A percentile compares a stretch with the other conserved stretches of the same genome.
phyloP scores from a whole-genome alignment of 2,888 invertebrate genomes.

The Pseudolycoriella hygida region DNA sequence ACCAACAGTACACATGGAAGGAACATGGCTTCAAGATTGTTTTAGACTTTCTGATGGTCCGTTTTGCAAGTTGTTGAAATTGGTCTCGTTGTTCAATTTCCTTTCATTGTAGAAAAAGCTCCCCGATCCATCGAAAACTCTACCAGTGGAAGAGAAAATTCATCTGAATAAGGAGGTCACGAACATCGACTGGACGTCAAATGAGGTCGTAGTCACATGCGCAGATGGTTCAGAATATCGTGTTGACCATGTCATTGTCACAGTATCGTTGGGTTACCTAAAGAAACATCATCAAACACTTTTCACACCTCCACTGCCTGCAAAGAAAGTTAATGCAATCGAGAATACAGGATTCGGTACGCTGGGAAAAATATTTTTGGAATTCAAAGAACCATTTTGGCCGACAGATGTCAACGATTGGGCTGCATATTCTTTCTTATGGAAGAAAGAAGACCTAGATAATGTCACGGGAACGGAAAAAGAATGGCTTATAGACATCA shows the following conservation, averaged over 20 bases:
- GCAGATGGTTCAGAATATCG: conserved; percentile 27
- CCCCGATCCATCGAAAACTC: too few species aligned
- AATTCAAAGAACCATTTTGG: conserved; percentile 43
- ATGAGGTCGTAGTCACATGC: conserved; percentile 12
- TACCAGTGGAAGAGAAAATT: conserved; percentile 15
- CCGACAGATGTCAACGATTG: conserved; percentile 16
- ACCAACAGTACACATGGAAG: neutral
- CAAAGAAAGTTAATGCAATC: conserved; percentile 31
- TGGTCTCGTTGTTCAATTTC: too few species aligned
- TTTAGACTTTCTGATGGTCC: neutral
- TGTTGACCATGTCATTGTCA: conserved; percentile 43
- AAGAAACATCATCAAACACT: conserved; percentile 28
- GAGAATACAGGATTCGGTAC: conserved; percentile 38
- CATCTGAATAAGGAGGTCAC: conserved; percentile 7
- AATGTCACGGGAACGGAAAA: neutral
- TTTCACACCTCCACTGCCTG: conserved; percentile 33
- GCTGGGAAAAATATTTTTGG: conserved; percentile 43
- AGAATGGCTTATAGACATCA: conserved; percentile 34
- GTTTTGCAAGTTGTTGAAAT: too few species aligned
- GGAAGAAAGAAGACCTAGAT: conserved; percentile 32
- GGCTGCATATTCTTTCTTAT: conserved; percentile 37
- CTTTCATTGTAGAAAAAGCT: too few species aligned
- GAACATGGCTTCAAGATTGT: neutral
- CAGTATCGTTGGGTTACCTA: conserved; percentile 40
- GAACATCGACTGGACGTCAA: conserved; percentile 5